Conservation (phyloP, 2,797 vertebrate species). For the Phoeniculus purpureus region DNA sequence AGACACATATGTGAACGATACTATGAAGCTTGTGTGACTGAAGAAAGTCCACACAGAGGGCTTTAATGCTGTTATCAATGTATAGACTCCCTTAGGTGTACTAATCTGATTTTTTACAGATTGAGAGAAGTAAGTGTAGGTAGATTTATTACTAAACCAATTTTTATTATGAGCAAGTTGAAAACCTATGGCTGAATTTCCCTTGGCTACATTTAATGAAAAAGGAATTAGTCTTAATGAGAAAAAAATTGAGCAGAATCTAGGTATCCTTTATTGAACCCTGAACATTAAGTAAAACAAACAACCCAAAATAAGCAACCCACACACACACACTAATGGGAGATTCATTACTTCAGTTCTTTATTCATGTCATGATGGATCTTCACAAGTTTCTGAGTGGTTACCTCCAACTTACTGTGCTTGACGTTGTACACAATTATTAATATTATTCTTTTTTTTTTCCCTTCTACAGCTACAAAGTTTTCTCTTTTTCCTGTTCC, state of each 20-base stretch:
- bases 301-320: too few relatives aligned
- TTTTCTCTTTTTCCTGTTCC: conserved; percentile 74
- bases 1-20: not conserved
- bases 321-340: not conserved
- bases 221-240: not conserved
- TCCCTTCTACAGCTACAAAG: conserved; percentile 56
- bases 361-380: not conserved
- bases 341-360: not conserved
- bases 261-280: not conserved
- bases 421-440: not conserved
- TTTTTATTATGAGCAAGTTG: not conserved
- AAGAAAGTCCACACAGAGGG: not conserved
- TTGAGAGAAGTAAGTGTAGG: not conserved
- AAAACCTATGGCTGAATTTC: not conserved
- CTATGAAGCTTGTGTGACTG: not conserved
- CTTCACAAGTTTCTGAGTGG: not conserved
- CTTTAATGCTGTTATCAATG: not conserved
- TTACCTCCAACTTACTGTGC: not conserved
- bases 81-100: not conserved
- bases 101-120: not conserved
- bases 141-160: not conserved
- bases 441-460: not conserved
- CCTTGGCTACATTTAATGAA: not conserved
- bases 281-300: not conserved
- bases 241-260: not conserved